A percentile compares a stretch with the other conserved stretches of the same genome.
Conservation (phyloP, 2,888 invertebrate genomes). For the Tenthredo amoena region DNA sequence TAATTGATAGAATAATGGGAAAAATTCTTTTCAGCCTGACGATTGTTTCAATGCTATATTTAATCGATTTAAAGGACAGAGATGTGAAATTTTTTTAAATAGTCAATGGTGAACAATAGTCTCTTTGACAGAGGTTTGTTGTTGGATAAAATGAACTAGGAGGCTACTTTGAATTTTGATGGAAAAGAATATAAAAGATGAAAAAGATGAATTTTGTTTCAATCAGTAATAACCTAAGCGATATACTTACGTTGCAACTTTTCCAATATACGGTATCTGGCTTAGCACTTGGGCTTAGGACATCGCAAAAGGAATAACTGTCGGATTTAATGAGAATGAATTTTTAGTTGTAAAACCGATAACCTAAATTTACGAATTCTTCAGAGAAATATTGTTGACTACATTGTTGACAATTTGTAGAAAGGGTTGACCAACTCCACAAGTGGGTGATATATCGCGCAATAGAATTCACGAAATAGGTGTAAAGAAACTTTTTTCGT, state of each 20-base stretch:
- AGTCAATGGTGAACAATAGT: neutral
- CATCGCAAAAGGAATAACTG: conserved; percentile 43
- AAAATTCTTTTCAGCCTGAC: neutral
- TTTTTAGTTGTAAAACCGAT: conserved; percentile 42
- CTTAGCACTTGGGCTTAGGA: conserved; percentile 34
- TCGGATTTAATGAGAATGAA: neutral
- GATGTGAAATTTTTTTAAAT: neutral
- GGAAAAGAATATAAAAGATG: neutral
- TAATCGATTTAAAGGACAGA: neutral
- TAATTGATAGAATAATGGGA: neutral
- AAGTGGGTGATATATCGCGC: conserved; percentile 38
- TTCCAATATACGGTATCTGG: conserved; percentile 40
- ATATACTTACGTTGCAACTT: conserved; percentile 37
- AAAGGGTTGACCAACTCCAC: conserved; percentile 26
- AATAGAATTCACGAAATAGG: conserved; percentile 33
- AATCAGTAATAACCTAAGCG: neutral
- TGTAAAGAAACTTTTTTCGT: conserved; percentile 12
- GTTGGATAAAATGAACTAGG: neutral
- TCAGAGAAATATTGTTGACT: neutral
- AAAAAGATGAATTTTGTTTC: neutral
- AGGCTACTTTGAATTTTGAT: neutral
- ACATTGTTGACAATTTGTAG: conserved; percentile 42
- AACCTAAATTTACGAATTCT: conserved; percentile 43
- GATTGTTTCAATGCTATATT: neutral
- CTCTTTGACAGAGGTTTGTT: neutral